Conservation (phyloP, 1,140 invertebrate species). For the Galleria mellonella region DNA sequence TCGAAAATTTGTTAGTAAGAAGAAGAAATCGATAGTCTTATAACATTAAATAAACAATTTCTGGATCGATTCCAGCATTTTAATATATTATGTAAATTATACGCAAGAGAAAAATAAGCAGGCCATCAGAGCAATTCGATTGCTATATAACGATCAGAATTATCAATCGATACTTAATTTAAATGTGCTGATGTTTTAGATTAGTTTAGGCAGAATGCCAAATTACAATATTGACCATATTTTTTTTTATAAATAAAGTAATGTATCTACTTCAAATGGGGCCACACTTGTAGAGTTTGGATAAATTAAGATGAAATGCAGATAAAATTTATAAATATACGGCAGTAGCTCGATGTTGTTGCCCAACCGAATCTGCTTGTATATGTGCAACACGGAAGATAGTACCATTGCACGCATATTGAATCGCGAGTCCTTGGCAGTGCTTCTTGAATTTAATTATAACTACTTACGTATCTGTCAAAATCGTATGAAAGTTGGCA, state of each 20-base stretch:
- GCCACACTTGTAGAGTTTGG: constrained; percentile 14
- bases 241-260: constrained; percentile 34
- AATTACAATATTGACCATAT: constrained; percentile 23
- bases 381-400: constrained; percentile 9
- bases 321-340: background rate
- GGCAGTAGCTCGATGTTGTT: background rate
- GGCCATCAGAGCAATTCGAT: background rate
- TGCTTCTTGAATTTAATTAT: constrained; percentile 63
- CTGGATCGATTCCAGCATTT: constrained; percentile 2
- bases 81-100: constrained; percentile 6
- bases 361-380: background rate
- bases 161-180: background rate
- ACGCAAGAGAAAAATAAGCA: background rate
- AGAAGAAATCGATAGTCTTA: background rate
- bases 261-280: constrained; percentile 22
- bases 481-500: constrained; percentile 63
- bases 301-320: background rate
- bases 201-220: constrained; percentile 35
- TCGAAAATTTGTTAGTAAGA: background rate
- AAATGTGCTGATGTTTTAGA: constrained; percentile 1
- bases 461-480: constrained; percentile 59
- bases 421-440: constrained; percentile 52
- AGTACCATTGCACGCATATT: constrained; percentile 9
- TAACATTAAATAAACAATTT: background rate
- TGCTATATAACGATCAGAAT: background rate